phyloP scores from a whole-genome alignment of 2,797 vertebrate genomes.

The Iguana delicatissima region DNA sequence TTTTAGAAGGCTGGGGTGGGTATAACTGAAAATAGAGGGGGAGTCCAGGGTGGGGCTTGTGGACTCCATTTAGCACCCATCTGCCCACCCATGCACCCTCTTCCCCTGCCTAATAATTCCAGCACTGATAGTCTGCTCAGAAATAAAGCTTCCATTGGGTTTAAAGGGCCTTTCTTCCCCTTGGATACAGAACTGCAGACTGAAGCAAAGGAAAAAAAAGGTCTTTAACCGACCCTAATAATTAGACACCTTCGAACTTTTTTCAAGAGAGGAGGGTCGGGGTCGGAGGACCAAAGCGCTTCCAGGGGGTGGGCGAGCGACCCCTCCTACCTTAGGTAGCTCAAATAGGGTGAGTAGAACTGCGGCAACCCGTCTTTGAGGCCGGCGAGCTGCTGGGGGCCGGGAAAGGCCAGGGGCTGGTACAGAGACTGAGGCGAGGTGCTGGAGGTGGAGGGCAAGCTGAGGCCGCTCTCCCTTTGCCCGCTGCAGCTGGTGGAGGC shows the following conservation, averaged over 20 bases:
- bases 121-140: not conserved
- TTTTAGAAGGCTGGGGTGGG: not conserved
- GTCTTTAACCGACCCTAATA: not conserved
- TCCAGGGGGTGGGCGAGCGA: no score
- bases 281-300: no score
- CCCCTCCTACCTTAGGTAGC: conserved; percentile 78
- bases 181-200: no score
- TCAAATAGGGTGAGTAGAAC: conserved; percentile 78
- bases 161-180: not conserved
- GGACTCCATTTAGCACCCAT: not conserved
- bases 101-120: not conserved
- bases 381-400: conserved; percentile 74
- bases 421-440: conserved; percentile 68
- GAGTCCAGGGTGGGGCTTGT: not conserved
- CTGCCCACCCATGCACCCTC: no score
- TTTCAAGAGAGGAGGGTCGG: no score
- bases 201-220: not conserved
- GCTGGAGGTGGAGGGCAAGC: conserved; percentile 62
- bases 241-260: no score
- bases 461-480: conserved; percentile 59
- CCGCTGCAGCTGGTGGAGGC: conserved; percentile 54
- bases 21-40: not conserved
- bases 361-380: conserved; percentile 77
- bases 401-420: conserved; percentile 73
- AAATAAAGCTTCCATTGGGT: not conserved